These are phyloP conservation scores for Apotomis capreana DNA, from an alignment of 2,888 invertebrate genomes.

Conservation along the genomic window DNA sequence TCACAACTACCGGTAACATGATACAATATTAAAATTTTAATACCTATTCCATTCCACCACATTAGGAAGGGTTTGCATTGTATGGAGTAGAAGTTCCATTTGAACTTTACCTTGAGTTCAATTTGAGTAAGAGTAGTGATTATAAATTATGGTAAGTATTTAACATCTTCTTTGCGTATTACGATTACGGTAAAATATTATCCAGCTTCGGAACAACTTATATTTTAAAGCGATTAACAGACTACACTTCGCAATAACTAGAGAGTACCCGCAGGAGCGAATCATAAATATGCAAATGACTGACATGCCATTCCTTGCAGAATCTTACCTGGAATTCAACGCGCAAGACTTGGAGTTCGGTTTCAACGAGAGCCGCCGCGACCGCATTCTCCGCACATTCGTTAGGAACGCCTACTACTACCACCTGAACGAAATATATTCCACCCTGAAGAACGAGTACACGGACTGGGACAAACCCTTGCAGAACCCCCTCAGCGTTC, in stretches of 20 bases:
- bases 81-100: too few relatives aligned
- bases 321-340: conserved; percentile 92
- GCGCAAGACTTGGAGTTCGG: conserved; percentile 95
- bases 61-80: too few relatives aligned
- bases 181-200: background rate
- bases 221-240: conserved; percentile 28
- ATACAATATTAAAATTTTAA: background rate
- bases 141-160: too few relatives aligned
- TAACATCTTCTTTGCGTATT: too few relatives aligned
- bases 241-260: conserved; percentile 50
- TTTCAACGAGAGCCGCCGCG: conserved; percentile 93
- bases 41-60: too few relatives aligned
- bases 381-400: conserved; percentile 94
- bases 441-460: conserved; percentile 96
- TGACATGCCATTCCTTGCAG: conserved; percentile 76
- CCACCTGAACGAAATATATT: conserved; percentile 97
- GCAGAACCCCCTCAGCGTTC: conserved; percentile 92
- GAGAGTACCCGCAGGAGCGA: conserved; percentile 48
- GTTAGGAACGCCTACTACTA: conserved; percentile 97
- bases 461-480: conserved; percentile 97
- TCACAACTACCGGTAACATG: conserved; percentile 86
- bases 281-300: conserved; percentile 68
- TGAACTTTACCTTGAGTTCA: too few relatives aligned
- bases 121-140: too few relatives aligned
- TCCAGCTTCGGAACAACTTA: background rate